Evolutionary conservation across 2,113 vertebrate species (phyloP).

Genomic region (Corapipo altera): DNA sequence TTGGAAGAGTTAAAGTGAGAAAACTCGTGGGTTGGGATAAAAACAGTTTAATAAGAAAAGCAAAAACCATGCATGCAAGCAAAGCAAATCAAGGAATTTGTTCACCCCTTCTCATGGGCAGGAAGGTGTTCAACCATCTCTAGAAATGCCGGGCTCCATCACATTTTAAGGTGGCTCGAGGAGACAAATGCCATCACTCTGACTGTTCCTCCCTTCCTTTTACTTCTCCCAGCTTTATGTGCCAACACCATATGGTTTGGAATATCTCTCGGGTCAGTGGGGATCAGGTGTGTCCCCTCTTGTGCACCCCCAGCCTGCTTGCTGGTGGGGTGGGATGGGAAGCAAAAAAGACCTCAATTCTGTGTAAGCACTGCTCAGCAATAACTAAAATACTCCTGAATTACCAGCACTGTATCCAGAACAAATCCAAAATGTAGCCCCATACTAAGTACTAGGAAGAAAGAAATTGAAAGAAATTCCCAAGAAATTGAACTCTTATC

Average conservation of each 20-base stretch:
- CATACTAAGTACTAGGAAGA: not conserved
- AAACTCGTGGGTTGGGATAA: not conserved
- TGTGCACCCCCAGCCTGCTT: not conserved
- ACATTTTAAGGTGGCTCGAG: not conserved
- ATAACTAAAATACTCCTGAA: not conserved
- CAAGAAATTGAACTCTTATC: not conserved
- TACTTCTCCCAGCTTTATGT: not conserved
- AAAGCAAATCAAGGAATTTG: not conserved
- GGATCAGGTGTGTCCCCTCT: not conserved
- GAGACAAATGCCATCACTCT: accelerated
- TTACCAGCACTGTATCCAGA: not conserved
- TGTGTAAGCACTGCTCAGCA: not conserved
- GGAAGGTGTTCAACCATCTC: not conserved
- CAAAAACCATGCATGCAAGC: not conserved
- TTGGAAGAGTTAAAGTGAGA: not conserved
- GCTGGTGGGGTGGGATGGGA: accelerated
- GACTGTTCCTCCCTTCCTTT: not conserved
- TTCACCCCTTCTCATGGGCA: too few relatives aligned
- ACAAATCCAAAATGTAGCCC: not conserved
- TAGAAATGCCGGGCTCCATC: not conserved
- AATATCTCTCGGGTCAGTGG: not conserved
- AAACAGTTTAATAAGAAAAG: not conserved
- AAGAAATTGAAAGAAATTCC: too few relatives aligned
- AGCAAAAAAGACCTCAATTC: not conserved
- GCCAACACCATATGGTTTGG: not conserved